phyloP scores from a whole-genome alignment of 2,797 vertebrate species.

The Australoheros facetus region DNA sequence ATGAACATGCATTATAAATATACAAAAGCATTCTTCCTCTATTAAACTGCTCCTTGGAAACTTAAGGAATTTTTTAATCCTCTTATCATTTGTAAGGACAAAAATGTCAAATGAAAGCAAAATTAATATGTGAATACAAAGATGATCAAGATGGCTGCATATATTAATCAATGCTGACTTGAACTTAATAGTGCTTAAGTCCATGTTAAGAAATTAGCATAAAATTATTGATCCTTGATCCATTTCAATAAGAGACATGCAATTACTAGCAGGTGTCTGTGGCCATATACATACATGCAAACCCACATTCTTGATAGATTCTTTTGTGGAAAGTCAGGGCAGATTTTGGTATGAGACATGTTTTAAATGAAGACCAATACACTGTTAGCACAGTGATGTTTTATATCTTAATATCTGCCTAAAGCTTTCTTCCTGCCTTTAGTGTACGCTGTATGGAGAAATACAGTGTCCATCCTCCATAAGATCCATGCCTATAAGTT shows the following conservation, averaged over 20 bases:
- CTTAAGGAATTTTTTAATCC: no score
- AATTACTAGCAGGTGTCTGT: neutral
- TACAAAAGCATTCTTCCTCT: no score
- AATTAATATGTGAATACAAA: neutral
- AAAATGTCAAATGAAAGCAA: no score
- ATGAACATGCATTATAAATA: no score
- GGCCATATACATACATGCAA: neutral
- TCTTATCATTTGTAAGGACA: no score
- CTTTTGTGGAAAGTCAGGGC: neutral
- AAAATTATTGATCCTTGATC: neutral
- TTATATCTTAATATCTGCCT: neutral
- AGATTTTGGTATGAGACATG: neutral
- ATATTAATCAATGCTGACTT: no score
- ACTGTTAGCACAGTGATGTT: neutral
- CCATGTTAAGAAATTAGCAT: neutral
- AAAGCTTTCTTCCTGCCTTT: neutral
- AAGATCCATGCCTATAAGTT: neutral
- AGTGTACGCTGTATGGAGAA: neutral
- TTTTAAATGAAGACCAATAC: neutral
- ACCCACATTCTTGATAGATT: neutral
- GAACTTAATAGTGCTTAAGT: neutral
- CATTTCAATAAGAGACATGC: neutral
- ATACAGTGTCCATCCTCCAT: neutral
- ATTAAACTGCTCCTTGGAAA: no score
- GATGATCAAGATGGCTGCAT: neutral